Base-by-base conservation (phyloP, 2,888 invertebrate species). In the Monochamus alternatus region DNA sequence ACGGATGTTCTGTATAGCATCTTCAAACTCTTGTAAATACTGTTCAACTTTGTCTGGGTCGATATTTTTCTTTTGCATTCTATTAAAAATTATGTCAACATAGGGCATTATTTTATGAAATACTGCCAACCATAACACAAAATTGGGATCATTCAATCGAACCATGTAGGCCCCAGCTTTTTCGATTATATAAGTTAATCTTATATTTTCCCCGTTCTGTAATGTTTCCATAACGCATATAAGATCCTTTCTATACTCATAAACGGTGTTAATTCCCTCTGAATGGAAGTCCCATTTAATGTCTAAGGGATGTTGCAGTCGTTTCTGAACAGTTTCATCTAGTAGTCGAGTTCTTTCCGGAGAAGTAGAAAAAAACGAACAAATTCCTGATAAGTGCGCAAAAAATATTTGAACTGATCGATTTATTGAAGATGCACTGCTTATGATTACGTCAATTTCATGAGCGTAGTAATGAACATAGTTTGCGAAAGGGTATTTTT, bases 51-150 rank as follows among this genome's bases (percentile, higher is more conserved):
- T 38, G 38, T 38, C 38, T 38, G 38, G 38, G 7, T 38, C 7
- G 38, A 38, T 38, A 2, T 38, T 38, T 38, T 38, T 38, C 38
- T 38, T 7, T 38, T 7, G 38, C 7, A 38, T 7, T 7, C 7
- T 4, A 38, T 38, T 38, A 38, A 38, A 38, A 38, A 38, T 38
- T 38, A 81, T 75, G 64, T 84, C 81, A n/a, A 82, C 78, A 60
- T 83, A 81, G 8, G 81, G 81, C 81, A 83, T 81, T 44, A 82
- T 74, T 60, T 63, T 76, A 75, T 83, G 76, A 73, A 84, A 84
- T 72, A 81, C 47, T 14, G 59, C 66, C 43, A 84, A 73, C 83
- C 84, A 84, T 79, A 80, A 84, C 10, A 75, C 58, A 73, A 84
- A 84, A 75, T 43, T 31, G 69, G 79, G 22, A 59, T 62, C n/a